Conservation (phyloP, 2,113 vertebrate genomes). For the Alligator mississippiensis region DNA sequence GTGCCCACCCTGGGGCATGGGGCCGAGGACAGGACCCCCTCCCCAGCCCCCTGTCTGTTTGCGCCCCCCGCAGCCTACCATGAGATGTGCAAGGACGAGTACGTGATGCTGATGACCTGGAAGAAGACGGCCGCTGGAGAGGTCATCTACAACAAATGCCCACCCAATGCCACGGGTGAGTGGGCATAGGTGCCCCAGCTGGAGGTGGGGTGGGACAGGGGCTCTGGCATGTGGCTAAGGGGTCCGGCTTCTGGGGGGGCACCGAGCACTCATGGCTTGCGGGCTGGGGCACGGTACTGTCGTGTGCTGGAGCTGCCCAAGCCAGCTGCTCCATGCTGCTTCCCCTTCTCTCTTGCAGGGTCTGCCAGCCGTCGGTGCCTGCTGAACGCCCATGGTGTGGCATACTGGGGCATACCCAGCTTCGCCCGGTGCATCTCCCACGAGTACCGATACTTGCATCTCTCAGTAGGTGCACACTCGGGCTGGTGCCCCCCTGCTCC, state of each 20-base stretch:
- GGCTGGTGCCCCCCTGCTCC: not conserved
- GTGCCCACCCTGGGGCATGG: rapidly evolving
- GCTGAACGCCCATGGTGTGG: constrained; percentile 95
- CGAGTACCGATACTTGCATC: constrained; percentile 97
- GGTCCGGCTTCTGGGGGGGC: not conserved
- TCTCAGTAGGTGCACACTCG: constrained; percentile 86
- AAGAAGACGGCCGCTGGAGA: constrained; percentile 95
- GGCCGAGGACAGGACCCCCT: not conserved
- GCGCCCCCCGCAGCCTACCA: constrained; percentile 82
- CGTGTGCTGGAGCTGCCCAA: rapidly evolving
- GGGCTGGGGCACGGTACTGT: not conserved
- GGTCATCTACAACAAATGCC: constrained; percentile 97
- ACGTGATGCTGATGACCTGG: constrained; percentile 91
- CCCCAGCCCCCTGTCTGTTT: rapidly evolving
- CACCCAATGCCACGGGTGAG: constrained; percentile 95
- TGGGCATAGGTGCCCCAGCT: rapidly evolving
- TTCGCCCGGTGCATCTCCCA: constrained; percentile 98
- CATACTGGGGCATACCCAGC: constrained; percentile 98
- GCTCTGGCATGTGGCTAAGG: not conserved
- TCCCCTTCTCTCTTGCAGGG: constrained; percentile 72
- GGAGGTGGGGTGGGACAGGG: not conserved
- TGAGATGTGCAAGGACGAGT: constrained; percentile 95
- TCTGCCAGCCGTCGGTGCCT: constrained; percentile 98
- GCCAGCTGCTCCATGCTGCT: not conserved
- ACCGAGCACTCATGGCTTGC: too few species aligned